These are phyloP conservation scores for Scotopteryx bipunctaria DNA, from an alignment of 2,888 invertebrate species.

Conservation along the genomic window DNA sequence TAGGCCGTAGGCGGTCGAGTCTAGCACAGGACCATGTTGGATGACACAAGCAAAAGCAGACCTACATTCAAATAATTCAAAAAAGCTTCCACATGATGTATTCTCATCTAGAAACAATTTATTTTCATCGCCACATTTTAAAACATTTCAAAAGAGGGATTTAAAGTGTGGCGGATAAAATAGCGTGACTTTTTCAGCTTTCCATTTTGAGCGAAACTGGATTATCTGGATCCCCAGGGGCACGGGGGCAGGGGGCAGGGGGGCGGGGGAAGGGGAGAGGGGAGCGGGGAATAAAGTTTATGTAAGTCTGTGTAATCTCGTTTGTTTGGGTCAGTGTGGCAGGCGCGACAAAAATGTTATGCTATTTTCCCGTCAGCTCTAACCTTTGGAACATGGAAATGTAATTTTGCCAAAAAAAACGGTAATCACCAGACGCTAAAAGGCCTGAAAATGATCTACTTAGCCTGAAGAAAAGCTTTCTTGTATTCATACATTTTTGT, in stretches of 20 bases:
- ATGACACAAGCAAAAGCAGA: no score
- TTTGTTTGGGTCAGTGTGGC: constrained; percentile 53
- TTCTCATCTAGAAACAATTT: constrained; percentile 41
- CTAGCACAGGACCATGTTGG: no score
- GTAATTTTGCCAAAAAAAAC: not conserved
- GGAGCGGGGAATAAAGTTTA: constrained; percentile 54
- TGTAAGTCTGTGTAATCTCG: constrained; percentile 66
- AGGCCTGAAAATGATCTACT: no score
- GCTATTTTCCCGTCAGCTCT: not conserved
- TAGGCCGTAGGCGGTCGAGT: no score
- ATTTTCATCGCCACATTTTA: constrained; percentile 33
- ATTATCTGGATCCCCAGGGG: constrained; percentile 61
- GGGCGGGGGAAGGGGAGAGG: constrained; percentile 40
- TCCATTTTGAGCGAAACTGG: constrained; percentile 68
- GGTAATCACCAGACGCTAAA: not conserved
- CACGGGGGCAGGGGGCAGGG: constrained; percentile 33
- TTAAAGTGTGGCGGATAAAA: constrained; percentile 32
- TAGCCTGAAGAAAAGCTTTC: not conserved
- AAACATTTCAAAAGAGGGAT: constrained; percentile 33
- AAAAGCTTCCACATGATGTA: constrained; percentile 14
- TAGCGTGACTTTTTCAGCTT: constrained; percentile 48
- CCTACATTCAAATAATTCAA: no score
- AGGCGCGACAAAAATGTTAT: constrained; percentile 10
- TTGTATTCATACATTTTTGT: no score
- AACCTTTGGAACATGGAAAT: not conserved